Evolutionary conservation across 2,888 invertebrate genomes (phyloP).

Genomic region (Cyclophora albipunctata): DNA sequence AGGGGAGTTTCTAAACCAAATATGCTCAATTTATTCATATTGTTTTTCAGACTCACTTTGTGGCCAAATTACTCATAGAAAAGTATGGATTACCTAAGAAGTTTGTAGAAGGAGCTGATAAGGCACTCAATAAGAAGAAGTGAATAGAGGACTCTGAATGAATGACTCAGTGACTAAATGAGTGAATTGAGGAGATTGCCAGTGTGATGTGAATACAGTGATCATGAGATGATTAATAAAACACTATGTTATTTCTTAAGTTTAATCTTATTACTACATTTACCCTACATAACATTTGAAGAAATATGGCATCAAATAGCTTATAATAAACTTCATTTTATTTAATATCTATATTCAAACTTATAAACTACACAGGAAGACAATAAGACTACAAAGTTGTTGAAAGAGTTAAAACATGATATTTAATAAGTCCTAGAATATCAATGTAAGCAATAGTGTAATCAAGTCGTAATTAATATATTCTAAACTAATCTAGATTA

Average conservation of each 20-base stretch:
- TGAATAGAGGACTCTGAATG: conserved; percentile 7
- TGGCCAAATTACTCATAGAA: conserved; percentile 76
- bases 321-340: conserved; percentile 3
- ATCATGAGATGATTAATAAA: conserved; percentile 18
- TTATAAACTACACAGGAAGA: conserved; percentile 9
- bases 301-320: conserved; percentile 13
- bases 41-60: conserved; percentile 56
- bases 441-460: too few species aligned
- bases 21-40: not conserved
- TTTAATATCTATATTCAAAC: too few species aligned
- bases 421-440: too few species aligned
- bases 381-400: conserved; percentile 11
- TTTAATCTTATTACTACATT: conserved; percentile 16
- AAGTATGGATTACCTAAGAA: conserved; percentile 86
- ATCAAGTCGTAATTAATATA: too few species aligned
- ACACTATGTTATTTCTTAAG: conserved; percentile 19
- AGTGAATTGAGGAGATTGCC: conserved; percentile 14
- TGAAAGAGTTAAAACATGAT: not conserved
- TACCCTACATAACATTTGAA: conserved; percentile 8
- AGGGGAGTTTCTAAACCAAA: too few species aligned
- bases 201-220: conserved; percentile 1
- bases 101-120: conserved; percentile 84
- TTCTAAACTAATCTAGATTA: too few species aligned
- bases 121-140: conserved; percentile 81
- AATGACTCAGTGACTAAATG: not conserved